A percentile compares a stretch with the other conserved stretches of the same genome.
phyloP scores from a whole-genome alignment of 2,888 invertebrate genomes.

The Meloe dianella region DNA sequence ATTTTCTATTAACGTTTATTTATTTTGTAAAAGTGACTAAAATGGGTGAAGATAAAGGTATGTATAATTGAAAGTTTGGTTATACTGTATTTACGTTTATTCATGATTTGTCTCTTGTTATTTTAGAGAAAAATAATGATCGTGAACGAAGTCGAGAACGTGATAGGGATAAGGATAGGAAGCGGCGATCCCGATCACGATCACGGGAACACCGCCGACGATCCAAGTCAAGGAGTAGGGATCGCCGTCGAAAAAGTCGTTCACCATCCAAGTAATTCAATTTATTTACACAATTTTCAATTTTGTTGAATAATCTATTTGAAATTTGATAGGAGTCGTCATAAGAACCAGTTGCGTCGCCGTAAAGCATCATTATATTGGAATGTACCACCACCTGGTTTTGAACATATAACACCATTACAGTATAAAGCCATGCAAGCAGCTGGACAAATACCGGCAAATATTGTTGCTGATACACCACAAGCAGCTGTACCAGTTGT shows the following conservation, averaged over 20 bases:
- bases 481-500: slow-evolving; percentile 97
- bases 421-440: slow-evolving; percentile 90
- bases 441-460: slow-evolving; percentile 94
- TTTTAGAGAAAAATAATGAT: slow-evolving; percentile 41
- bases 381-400: slow-evolving; percentile 98
- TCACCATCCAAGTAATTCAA: slow-evolving; percentile 50
- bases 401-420: slow-evolving; percentile 96
- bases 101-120: neutral
- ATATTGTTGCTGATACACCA: slow-evolving; percentile 87
- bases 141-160: slow-evolving; percentile 45
- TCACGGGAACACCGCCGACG: slow-evolving; percentile 64
- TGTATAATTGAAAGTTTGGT: slow-evolving; percentile 51
- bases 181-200: slow-evolving; percentile 65
- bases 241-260: slow-evolving; percentile 62
- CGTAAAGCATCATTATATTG: slow-evolving; percentile 94
- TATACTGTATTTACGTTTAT: neutral
- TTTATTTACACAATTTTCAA: neutral
- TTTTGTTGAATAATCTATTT: slow-evolving; percentile 1
- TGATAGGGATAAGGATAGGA: slow-evolving; percentile 45
- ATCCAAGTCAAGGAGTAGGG: slow-evolving; percentile 59
- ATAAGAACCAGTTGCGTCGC: slow-evolving; percentile 70
- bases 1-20: neutral
- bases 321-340: slow-evolving; percentile 57
- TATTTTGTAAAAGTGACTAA: neutral
- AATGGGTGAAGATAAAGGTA: slow-evolving; percentile 67